phyloP scores from a whole-genome alignment of 2,797 vertebrate genomes.

The Pogonophryne albipinna region DNA sequence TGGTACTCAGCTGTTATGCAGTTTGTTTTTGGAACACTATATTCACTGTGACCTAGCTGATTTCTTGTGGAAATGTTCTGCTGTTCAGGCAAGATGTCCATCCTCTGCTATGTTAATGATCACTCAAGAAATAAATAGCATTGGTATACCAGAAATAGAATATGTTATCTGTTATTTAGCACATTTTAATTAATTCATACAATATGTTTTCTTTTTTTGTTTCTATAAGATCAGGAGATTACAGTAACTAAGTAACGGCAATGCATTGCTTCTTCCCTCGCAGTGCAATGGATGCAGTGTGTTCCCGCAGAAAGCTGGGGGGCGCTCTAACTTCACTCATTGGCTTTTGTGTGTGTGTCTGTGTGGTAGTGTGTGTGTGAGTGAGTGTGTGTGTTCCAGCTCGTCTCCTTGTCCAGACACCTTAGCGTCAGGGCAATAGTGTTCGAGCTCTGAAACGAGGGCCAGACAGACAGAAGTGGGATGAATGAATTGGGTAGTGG shows the following conservation, averaged over 20 bases:
- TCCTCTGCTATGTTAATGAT: background rate
- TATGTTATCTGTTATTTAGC: background rate
- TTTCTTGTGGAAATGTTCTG: conserved; percentile 3
- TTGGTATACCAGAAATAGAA: background rate
- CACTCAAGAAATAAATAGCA: background rate
- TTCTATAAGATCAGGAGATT: background rate
- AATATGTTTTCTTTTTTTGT: background rate
- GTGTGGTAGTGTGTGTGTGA: conserved; percentile 30
- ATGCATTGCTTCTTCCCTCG: conserved; percentile 16
- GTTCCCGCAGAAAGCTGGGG: conserved; percentile 69
- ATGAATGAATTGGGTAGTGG: conserved; percentile 77
- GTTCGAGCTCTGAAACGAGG: conserved; percentile 78
- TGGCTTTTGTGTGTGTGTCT: conserved; percentile 7
- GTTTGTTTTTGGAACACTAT: conserved; percentile 28
- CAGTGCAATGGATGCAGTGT: conserved; percentile 41
- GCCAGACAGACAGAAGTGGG: conserved; percentile 79
- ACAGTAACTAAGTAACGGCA: conserved; percentile 11
- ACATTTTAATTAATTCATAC: background rate
- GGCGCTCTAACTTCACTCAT: conserved; percentile 80
- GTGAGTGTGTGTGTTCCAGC: conserved; percentile 57
- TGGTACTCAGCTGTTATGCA: conserved; percentile 13
- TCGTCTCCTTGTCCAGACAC: conserved; percentile 82
- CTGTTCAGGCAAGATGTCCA: background rate
- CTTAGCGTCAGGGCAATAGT: conserved; percentile 79
- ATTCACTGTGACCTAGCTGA: background rate